phyloP scores from a whole-genome alignment of 2,888 invertebrate species.

The Cheilosia pagana region DNA sequence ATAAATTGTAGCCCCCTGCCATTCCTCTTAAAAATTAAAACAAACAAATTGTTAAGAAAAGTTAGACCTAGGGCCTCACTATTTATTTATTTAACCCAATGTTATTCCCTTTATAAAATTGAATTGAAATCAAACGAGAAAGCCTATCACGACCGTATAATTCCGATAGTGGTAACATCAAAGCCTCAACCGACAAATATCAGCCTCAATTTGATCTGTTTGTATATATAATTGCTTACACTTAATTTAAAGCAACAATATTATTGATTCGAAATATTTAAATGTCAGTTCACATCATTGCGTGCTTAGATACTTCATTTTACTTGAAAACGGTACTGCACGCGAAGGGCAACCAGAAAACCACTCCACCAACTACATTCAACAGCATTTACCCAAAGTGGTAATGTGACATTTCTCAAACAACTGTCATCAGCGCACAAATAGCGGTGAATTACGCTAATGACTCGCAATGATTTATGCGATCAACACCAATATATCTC shows the following conservation, averaged over 20 bases:
- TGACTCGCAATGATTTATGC: conserved; percentile 61
- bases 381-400: conserved; percentile 29
- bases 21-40: too few relatives aligned
- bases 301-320: conserved; percentile 28
- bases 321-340: conserved; percentile 53
- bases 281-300: conserved; percentile 37
- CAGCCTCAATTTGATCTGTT: conserved; percentile 9
- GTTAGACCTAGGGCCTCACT: too few relatives aligned
- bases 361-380: conserved; percentile 33
- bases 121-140: too few relatives aligned
- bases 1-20: too few relatives aligned
- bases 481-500: conserved; percentile 35
- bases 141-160: too few relatives aligned
- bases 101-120: too few relatives aligned
- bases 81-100: not conserved
- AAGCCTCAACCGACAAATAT: not conserved
- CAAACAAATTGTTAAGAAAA: not conserved
- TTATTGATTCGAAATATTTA: conserved; percentile 31
- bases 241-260: conserved; percentile 13
- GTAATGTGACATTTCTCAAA: conserved; percentile 60
- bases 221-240: not conserved
- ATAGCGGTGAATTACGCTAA: conserved; percentile 49
- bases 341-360: conserved; percentile 49
- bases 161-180: not conserved
- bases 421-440: conserved; percentile 53